Percentiles rank a stretch among this genome's conserved stretches.
Evolutionary conservation across 2,888 invertebrate species (phyloP).

Genomic region (Netelia inedita): DNA sequence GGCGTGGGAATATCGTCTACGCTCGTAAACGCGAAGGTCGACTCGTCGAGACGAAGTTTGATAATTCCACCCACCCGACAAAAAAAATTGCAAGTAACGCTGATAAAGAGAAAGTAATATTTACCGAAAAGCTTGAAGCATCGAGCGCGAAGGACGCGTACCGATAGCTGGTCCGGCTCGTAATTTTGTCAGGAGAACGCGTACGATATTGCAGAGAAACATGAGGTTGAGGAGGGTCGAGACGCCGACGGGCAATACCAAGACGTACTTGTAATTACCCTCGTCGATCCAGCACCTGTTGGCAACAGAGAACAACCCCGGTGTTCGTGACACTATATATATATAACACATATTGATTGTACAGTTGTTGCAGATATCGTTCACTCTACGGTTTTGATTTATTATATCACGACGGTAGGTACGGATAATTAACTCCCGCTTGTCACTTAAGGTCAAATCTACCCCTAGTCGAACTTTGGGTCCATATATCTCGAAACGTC

Average conservation of each 20-base stretch:
- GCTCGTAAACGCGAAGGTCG: background rate
- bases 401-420: no score
- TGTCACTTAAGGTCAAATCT: no score
- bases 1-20: background rate
- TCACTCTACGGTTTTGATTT: no score
- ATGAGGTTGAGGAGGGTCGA: conserved; percentile 93
- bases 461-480: no score
- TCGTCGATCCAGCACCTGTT: conserved; percentile 92
- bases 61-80: background rate
- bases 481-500: no score
- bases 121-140: conserved; percentile 91
- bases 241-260: conserved; percentile 91
- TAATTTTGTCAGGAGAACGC: conserved; percentile 93
- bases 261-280: conserved; percentile 90
- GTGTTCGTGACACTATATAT: conserved; percentile 19
- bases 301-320: conserved; percentile 30
- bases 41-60: background rate
- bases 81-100: background rate
- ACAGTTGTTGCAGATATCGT: background rate
- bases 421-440: no score
- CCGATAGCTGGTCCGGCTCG: conserved; percentile 90
- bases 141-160: conserved; percentile 89
- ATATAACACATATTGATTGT: background rate
- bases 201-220: conserved; percentile 95
- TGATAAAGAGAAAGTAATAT: conserved; percentile 1